Base-by-base conservation (phyloP, 1,140 invertebrate genomes). In the Eupristina koningsbergeri region DNA sequence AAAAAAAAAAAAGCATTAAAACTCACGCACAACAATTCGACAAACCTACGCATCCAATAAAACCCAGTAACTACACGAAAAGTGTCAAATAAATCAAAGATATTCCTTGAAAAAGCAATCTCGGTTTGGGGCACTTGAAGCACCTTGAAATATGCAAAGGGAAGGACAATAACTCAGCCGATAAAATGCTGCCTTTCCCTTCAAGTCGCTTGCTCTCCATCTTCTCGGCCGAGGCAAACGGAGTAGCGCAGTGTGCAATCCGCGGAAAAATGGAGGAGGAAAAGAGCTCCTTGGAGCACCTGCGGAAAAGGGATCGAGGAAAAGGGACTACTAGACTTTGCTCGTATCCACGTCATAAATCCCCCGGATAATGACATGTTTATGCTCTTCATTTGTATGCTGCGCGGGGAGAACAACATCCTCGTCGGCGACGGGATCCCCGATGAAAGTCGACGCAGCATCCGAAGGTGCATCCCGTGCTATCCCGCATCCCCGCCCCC, bases 381-480 rank as follows among this genome's bases (percentile, higher is more conserved):
- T 91, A 91, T 91, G 90, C 87, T 89, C 88, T 91, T 91, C 89
- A 90, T 91, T 91, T 88, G 90, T 90, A 90, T 89, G 87, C 90
- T 88, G 89, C 88, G 77, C 89, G 81, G 88, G 85, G 86, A 15
- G 53, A 5, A 26, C 11, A 86, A 86, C 83, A 87, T 5, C 47
- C 31, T 29, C 53, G 41, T n/a, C 47, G 67, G 9, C 53, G 39
- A 1, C 13, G 45, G n/a, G n/a, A n/a, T n/a, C n/a, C n/a, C n/a
- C n/a, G n/a, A n/a, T n/a, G n/a, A n/a, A n/a, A n/a, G n/a, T n/a
- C n/a, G n/a, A n/a, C n/a, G n/a, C n/a, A n/a, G n/a, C 53, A 9
- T 19, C 1, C 22, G 22, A 17, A 9, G 50, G 50, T 53, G 50
- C 50, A 19, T 17, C 31, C 3, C 17, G 5, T 15, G 0, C 36